Evolutionary conservation across 1,140 invertebrate species (phyloP).

Genomic region (Lamellibrachia luymesi): DNA sequence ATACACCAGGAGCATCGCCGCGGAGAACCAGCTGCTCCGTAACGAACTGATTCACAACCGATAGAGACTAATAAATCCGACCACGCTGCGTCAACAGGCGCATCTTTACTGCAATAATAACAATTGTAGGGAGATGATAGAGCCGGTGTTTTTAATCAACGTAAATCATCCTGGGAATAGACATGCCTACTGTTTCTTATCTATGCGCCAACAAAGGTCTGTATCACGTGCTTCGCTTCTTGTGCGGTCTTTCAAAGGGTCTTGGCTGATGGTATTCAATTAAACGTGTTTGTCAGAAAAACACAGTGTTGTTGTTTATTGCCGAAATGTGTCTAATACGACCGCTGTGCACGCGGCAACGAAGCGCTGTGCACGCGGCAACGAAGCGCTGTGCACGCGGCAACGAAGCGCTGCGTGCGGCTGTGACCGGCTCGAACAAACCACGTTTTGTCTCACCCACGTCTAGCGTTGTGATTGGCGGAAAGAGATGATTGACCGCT

Average conservation of each 20-base stretch:
- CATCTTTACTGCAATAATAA: neutral
- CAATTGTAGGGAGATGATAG: neutral
- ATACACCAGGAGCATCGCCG: neutral
- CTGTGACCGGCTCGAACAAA: too few relatives aligned
- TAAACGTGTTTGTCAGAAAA: too few relatives aligned
- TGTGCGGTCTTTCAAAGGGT: neutral
- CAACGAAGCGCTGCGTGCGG: too few relatives aligned
- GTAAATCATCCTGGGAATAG: neutral
- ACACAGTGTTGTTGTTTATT: too few relatives aligned
- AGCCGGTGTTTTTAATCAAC: neutral
- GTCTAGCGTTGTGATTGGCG: too few relatives aligned
- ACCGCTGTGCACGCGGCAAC: too few relatives aligned
- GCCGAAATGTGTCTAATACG: too few relatives aligned
- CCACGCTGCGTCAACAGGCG: neutral
- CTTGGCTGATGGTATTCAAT: too few relatives aligned
- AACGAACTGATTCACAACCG: neutral
- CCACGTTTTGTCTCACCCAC: too few relatives aligned
- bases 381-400: too few relatives aligned
- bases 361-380: too few relatives aligned
- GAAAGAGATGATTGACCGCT: too few relatives aligned
- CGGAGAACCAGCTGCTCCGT: neutral
- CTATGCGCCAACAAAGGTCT: neutral
- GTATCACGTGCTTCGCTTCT: neutral
- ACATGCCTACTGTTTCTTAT: neutral
- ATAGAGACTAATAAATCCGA: neutral